These are phyloP conservation scores for Polymixis lichenea DNA, from an alignment of 2,888 invertebrate genomes.

Conservation along the genomic window DNA sequence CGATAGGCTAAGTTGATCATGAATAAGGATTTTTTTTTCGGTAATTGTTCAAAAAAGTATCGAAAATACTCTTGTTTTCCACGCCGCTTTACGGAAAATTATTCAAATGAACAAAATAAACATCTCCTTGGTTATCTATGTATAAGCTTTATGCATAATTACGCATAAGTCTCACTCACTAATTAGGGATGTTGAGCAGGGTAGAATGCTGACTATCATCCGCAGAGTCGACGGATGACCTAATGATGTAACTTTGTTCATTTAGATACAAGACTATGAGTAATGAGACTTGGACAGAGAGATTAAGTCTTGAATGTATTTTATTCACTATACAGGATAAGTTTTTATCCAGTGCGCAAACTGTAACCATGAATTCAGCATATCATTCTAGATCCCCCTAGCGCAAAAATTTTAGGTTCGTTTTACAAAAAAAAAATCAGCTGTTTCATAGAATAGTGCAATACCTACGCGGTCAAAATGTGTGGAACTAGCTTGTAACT, in stretches of 20 bases:
- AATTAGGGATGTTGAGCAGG: constrained; percentile 26
- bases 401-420: too few species aligned
- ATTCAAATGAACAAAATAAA: too few species aligned
- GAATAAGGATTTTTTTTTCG: background rate
- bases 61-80: background rate
- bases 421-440: too few species aligned
- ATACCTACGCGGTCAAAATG: too few species aligned
- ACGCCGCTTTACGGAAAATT: background rate
- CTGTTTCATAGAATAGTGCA: too few species aligned
- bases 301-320: constrained; percentile 2
- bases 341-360: too few species aligned
- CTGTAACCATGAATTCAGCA: too few species aligned
- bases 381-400: too few species aligned
- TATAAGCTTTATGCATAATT: background rate
- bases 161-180: background rate
- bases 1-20: too few species aligned
- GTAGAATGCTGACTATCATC: constrained; percentile 12
- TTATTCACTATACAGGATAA: background rate
- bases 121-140: background rate
- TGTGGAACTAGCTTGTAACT: too few species aligned
- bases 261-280: constrained; percentile 28
- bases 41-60: background rate
- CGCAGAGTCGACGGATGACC: constrained; percentile 13
- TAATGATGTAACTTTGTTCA: constrained; percentile 44
- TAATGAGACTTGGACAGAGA: constrained; percentile 20